phyloP scores from a whole-genome alignment of 2,797 vertebrate species.

The Scarus forsteni region DNA sequence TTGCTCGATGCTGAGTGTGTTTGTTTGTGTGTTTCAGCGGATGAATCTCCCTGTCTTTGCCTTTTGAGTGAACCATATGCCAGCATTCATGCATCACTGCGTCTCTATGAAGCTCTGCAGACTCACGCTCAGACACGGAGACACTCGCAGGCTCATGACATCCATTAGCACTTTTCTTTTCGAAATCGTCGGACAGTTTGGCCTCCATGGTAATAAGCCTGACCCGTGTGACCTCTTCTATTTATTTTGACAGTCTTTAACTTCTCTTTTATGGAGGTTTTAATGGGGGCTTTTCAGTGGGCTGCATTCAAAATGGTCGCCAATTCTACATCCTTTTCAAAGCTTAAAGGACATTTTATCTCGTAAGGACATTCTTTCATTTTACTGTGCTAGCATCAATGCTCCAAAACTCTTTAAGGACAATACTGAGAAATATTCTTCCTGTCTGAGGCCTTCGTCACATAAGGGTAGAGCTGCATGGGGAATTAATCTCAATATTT shows the following conservation, averaged over 20 bases:
- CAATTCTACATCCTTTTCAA: too few relatives aligned
- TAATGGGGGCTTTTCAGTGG: neutral
- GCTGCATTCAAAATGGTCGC: too few relatives aligned
- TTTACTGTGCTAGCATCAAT: too few relatives aligned
- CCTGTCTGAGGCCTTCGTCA: too few relatives aligned
- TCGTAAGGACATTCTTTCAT: too few relatives aligned
- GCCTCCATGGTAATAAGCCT: neutral
- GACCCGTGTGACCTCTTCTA: neutral
- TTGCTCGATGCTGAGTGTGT: constrained; percentile 20
- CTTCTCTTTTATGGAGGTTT: neutral
- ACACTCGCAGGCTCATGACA: constrained; percentile 2
- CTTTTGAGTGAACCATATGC: constrained; percentile 16
- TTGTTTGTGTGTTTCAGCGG: constrained; percentile 23
- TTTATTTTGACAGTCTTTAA: neutral
- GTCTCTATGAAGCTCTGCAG: constrained; percentile 6
- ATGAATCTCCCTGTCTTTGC: neutral
- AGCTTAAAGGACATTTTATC: too few relatives aligned
- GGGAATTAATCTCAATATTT: too few relatives aligned
- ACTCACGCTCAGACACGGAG: neutral
- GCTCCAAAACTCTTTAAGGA: neutral
- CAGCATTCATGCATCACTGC: constrained; percentile 23
- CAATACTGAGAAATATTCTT: neutral
- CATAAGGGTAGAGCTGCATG: too few relatives aligned
- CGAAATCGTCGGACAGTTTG: neutral
- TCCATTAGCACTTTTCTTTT: neutral